phyloP scores from a whole-genome alignment of 2,113 vertebrate genomes.

The Syngnathus typhle region DNA sequence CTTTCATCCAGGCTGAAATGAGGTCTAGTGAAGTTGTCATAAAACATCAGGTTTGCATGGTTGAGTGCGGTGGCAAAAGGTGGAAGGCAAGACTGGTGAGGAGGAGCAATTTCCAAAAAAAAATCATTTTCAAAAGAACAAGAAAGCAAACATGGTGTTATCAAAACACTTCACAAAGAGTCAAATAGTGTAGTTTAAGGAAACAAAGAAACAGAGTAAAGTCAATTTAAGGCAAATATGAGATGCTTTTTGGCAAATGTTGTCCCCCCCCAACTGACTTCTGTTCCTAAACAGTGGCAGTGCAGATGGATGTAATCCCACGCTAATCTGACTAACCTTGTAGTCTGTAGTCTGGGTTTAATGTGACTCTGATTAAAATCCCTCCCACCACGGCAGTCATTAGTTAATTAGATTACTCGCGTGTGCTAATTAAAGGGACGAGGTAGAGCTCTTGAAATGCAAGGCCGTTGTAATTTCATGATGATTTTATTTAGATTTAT shows the following conservation, averaged over 20 bases:
- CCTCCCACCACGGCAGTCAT: conserved; percentile 27
- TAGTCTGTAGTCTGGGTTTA: conserved; percentile 40
- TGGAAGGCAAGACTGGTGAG: no score
- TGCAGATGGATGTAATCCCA: conserved; percentile 54
- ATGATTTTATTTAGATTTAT: not conserved
- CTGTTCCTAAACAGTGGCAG: conserved; percentile 34
- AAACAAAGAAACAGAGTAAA: no score
- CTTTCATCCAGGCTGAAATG: no score
- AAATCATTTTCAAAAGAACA: no score
- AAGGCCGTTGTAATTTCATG: not conserved
- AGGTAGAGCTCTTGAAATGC: not conserved
- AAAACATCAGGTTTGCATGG: no score
- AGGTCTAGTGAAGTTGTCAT: no score
- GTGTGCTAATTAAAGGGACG: conserved; percentile 42
- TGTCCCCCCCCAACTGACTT: conserved; percentile 5
- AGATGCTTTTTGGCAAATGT: conserved; percentile 12
- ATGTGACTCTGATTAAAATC: conserved; percentile 32
- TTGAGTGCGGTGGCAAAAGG: no score
- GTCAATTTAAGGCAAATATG: no score
- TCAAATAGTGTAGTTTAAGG: no score
- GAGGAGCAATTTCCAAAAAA: no score
- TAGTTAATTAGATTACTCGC: conserved; percentile 50
- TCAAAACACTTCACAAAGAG: no score
- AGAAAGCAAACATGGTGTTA: no score
- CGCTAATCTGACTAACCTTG: conserved; percentile 50